Evolutionary conservation across 2,888 invertebrate species (phyloP), one percentile per base, ranked within the genome.

Genomic region (Ctenicera cuprea): DNA sequence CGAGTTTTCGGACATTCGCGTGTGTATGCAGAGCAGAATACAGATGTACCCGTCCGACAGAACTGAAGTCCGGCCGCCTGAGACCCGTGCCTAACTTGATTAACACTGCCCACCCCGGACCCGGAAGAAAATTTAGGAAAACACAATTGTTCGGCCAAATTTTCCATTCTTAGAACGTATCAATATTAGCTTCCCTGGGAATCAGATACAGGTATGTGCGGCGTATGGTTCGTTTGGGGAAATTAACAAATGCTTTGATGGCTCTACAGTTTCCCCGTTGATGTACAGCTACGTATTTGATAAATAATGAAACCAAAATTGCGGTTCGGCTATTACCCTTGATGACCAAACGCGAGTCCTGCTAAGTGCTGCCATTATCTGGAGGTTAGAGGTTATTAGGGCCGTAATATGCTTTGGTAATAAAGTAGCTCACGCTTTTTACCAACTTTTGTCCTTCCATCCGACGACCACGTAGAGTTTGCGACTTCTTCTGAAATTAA

Each of bases 61-160:
- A 79, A 79, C 75, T 81, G 80, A 81, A 81, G 81, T 78, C 77
- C 69, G 78, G 81, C 80, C 81, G 81, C 81, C 76, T 80, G 81
- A 81, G 81, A 80, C 80, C 78, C 71, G 72, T 73, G 77, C 74
- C 79, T 80, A 80, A 80, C 78, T 80, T 74, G 80, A 80, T 80
- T 80, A 80, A 77, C 78, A 77, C 77, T 76, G 79, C 78, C 77
- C 80, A 75, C 73, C 75, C 73, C 74, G 75, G 74, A 78, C 76
- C 68, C 73, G 78, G 76, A 78, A 78, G 79, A 69, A 79, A 80
- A 79, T 80, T 78, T 80, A 65, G 77, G 57, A 72, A 70, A 73
- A 62, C 69, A 66, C 65, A 38, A 61, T 50, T 69, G 64, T 62
- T 43, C 57, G 26, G 65, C 43, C 50, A 68, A 76, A 73, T 71